Base-by-base conservation (phyloP, 2,113 vertebrate genomes). In the Turnix velox region DNA sequence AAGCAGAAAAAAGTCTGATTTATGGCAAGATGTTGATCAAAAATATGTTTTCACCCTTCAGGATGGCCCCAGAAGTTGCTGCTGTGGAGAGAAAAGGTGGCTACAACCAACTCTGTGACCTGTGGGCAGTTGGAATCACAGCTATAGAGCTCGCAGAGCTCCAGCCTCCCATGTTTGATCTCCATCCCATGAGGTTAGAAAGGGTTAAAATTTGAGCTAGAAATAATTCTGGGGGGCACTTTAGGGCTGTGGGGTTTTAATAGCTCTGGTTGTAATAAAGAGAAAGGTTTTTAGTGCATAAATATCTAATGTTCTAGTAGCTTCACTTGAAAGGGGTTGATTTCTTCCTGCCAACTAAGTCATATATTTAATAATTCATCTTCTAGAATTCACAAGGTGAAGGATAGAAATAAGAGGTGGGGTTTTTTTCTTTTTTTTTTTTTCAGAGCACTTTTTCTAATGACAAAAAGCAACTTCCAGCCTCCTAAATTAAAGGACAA, bases 391-490 rank as follows among this genome's bases (percentile, higher is more conserved):
- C n/a, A 14, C 46, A 62, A 5, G 4, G 0, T 76, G 68, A 91
- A 51, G n/a, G 39, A 62, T 17, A 49, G 27, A 83, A 83, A 58
- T 75, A 6, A 72, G 88, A 10, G 6, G 62, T 73, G 37, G 11
- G 46, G 19, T 23, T 77, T 45, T n/a, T n/a, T n/a, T n/a, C n/a
- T n/a, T n/a, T n/a, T n/a, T n/a, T n/a, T n/a, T n/a, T n/a, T 91
- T 95, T 94, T 68, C 94, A 99, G 99, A 97, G 99, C 99, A 74
- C 98, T 99, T 81, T 99, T 99, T 97, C 95, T 99, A 95, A 99
- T 99, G 99, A 99, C 99, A 5, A 99, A 99, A 98, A 99, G 99
- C 97, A 99, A 99, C 97, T 99, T 99, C 94, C 99, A 99, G 84
- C 99, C 99, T 89, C 99, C 99, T 28, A 99, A 99, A 95, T 97